Evolutionary conservation across 2,797 vertebrate species (phyloP).

Genomic region (Netta rufina): DNA sequence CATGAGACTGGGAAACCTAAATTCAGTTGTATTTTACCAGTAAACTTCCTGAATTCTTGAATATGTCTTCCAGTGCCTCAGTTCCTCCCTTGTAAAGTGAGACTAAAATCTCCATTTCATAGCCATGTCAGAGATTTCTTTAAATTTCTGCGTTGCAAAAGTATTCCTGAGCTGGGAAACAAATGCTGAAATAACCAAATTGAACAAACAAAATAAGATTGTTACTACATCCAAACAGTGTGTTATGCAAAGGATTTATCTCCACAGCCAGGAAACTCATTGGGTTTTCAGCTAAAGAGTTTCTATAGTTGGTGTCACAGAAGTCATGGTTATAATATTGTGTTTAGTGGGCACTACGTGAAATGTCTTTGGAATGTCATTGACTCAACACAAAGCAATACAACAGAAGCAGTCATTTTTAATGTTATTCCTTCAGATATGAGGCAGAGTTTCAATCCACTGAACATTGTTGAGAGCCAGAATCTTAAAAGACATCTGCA

Average conservation of each 20-base stretch:
- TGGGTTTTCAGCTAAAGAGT: neutral
- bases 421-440: neutral
- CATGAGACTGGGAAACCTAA: neutral
- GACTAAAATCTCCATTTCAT: neutral
- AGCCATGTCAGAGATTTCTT: neutral
- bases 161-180: neutral
- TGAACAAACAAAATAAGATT: neutral
- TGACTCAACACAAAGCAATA: neutral
- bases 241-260: neutral
- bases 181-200: neutral
- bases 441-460: neutral
- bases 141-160: neutral
- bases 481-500: constrained; percentile 25
- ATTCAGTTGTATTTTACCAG: neutral
- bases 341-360: neutral
- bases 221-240: neutral
- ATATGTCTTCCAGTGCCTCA: neutral
- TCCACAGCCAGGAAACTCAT: constrained; percentile 26
- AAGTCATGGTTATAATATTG: neutral
- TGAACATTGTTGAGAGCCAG: neutral
- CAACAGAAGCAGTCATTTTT: neutral
- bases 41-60: neutral
- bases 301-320: neutral
- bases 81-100: neutral
- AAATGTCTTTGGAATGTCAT: neutral